Conservation (phyloP, 2,113 vertebrate genomes). For the Tenebrosternarchus preto region DNA sequence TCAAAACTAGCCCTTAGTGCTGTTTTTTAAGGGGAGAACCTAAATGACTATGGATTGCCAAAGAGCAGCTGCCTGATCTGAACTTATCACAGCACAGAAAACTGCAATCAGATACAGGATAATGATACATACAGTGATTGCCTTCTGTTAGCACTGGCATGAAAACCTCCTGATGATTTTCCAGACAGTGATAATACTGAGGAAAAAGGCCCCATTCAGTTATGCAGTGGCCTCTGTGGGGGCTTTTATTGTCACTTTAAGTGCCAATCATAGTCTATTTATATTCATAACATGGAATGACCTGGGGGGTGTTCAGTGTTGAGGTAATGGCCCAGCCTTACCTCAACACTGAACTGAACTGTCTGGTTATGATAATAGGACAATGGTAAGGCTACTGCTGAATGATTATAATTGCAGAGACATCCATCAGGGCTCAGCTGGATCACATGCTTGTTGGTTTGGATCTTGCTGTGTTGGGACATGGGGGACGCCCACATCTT, state of each 20-base stretch:
- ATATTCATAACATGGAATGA: conserved; percentile 2
- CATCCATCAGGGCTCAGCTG: conserved; percentile 14
- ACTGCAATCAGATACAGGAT: not conserved
- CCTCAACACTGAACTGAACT: no score
- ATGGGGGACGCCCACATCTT: not conserved
- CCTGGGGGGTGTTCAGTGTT: not conserved
- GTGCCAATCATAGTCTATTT: conserved; percentile 5
- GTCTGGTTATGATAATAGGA: conserved; percentile 22
- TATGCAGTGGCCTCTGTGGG: not conserved
- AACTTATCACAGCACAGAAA: conserved; percentile 15
- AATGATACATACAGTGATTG: conserved; percentile 14
- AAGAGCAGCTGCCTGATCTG: not conserved
- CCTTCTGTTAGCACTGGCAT: not conserved
- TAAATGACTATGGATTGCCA: not conserved
- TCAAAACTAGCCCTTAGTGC: not conserved
- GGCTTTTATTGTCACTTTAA: not conserved
- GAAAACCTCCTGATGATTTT: not conserved
- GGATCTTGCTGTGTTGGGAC: not conserved
- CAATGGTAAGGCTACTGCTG: conserved; percentile 24
- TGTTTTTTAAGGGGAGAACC: not conserved
- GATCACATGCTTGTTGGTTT: conserved; percentile 10
- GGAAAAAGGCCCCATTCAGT: not conserved
- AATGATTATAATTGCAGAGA: conserved; percentile 37
- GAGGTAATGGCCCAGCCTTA: no score
- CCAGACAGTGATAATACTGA: not conserved